phyloP scores from a whole-genome alignment of 2,797 vertebrate genomes.

The Ceryle rudis region DNA sequence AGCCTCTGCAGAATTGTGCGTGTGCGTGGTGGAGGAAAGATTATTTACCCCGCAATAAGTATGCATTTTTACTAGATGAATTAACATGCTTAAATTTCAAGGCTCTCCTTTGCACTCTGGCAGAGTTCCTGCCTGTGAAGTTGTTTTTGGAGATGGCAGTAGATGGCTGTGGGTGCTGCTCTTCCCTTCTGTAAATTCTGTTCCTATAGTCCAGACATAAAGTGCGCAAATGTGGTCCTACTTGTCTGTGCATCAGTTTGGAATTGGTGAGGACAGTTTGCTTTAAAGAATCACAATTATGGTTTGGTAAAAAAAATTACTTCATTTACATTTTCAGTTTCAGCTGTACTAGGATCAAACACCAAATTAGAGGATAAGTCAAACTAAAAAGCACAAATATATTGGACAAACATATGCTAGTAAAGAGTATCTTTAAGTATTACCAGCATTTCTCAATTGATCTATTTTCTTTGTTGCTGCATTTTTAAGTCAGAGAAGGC shows the following conservation, averaged over 20 bases:
- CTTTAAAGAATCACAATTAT: background rate
- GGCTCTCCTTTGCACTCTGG: background rate
- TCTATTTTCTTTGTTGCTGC: background rate
- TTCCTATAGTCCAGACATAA: background rate
- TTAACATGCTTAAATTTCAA: background rate
- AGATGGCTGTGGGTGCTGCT: background rate
- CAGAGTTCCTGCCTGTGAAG: background rate
- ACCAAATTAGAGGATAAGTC: background rate
- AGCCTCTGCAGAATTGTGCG: background rate
- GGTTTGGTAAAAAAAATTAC: background rate
- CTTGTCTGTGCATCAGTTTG: background rate
- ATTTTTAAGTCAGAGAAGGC: background rate
- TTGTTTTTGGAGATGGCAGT: background rate
- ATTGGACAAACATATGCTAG: background rate
- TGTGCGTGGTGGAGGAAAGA: background rate
- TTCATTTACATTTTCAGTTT: background rate
- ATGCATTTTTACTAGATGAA: background rate
- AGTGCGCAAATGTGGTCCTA: background rate
- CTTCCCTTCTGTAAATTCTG: background rate
- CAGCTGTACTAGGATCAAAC: background rate
- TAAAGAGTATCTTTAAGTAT: background rate
- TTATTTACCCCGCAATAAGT: background rate
- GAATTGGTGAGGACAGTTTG: background rate
- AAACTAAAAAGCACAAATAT: background rate
- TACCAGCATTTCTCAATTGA: background rate